A percentile compares a stretch with the other conserved stretches of the same genome.
Conservation (phyloP, 2,797 vertebrate species). For the Syndactyla subalaris region DNA sequence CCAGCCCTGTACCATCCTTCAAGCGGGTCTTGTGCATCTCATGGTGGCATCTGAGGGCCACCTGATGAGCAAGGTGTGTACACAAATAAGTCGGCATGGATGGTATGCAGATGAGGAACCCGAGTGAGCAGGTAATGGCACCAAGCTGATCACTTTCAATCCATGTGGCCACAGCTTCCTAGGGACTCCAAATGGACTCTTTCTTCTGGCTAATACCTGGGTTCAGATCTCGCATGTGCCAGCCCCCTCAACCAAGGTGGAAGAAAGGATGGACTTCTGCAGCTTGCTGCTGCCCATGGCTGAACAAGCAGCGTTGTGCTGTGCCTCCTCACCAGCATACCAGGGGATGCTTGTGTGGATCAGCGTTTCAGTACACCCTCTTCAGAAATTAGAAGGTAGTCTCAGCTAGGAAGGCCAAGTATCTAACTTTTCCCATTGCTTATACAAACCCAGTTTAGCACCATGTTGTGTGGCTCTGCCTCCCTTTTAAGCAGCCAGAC, state of each 20-base stretch:
- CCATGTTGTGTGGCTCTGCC: background rate
- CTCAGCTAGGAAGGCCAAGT: background rate
- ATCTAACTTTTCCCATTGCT: background rate
- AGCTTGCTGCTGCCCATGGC: background rate
- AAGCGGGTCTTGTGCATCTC: background rate
- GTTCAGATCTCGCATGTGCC: background rate
- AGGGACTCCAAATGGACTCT: background rate
- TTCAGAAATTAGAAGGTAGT: background rate
- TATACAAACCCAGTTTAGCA: background rate
- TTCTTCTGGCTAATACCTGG: background rate
- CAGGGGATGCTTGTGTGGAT: background rate
- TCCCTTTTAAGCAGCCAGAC: background rate
- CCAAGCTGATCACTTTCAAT: background rate
- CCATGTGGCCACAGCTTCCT: background rate
- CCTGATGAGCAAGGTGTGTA: background rate
- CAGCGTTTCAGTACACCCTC: background rate
- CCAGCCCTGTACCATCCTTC: background rate
- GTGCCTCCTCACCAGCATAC: rapidly evolving
- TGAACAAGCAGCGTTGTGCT: background rate
- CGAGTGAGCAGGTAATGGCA: background rate
- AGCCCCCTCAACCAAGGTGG: background rate
- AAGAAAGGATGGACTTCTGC: background rate
- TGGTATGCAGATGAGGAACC: background rate
- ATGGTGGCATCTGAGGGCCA: background rate
- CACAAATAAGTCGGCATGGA: background rate